Evolutionary conservation across 2,113 vertebrate genomes (phyloP).

Genomic region (Irena cyanogastra): DNA sequence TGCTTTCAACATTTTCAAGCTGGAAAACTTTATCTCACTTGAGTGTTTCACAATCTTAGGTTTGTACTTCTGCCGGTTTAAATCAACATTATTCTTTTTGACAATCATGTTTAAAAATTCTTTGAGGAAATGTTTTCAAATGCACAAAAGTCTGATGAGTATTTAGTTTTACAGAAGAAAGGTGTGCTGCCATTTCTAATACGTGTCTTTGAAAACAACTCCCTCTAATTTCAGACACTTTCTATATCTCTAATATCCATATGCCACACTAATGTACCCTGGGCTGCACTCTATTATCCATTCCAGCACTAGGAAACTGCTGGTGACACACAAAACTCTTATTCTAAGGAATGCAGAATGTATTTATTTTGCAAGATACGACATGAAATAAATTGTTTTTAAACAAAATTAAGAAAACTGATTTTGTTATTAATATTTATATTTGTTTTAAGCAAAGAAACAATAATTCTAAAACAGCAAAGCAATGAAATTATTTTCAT

Average conservation of each 20-base stretch:
- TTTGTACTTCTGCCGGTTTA: not conserved
- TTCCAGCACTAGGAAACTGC: not conserved
- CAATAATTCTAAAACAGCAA: not conserved
- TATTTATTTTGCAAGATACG: not conserved
- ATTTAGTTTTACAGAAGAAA: not conserved
- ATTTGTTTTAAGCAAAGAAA: not conserved
- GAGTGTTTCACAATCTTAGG: not conserved
- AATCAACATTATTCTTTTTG: not conserved
- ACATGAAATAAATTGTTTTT: not conserved
- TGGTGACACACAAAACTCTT: not conserved
- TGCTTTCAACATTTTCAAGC: not conserved
- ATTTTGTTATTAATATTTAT: not conserved
- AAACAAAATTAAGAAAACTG: not conserved
- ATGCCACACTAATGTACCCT: not conserved
- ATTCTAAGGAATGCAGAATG: not conserved
- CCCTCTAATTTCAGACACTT: not conserved
- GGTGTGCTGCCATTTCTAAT: not conserved
- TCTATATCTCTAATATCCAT: not conserved
- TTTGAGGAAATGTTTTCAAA: not conserved
- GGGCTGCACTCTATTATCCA: not conserved
- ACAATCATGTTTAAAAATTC: not conserved
- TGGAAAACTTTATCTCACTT: not conserved
- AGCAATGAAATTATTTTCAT: not conserved
- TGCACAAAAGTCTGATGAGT: not conserved
- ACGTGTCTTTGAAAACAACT: accelerated